Evolutionary conservation across 2,797 vertebrate genomes (phyloP).

Genomic region (Alca torda): DNA sequence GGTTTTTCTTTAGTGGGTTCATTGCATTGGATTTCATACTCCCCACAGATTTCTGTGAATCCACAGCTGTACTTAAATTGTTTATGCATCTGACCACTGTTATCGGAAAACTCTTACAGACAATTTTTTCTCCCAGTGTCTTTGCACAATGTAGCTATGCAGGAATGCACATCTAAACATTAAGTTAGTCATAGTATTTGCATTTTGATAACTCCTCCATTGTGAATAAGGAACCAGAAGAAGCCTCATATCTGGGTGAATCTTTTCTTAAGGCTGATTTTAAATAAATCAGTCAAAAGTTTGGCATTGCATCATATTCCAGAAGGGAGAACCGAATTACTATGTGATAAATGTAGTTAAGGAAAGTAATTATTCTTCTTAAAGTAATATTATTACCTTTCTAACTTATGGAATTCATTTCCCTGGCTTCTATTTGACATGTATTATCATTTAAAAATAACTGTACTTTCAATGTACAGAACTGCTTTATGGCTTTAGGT

Average conservation of each 20-base stretch:
- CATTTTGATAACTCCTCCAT: slow-evolving; percentile 74
- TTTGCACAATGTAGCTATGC: neutral
- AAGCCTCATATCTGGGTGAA: slow-evolving; percentile 35
- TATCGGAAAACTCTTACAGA: neutral
- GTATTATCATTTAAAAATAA: slow-evolving; percentile 47
- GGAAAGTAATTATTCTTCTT: slow-evolving; percentile 65
- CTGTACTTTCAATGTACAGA: slow-evolving; percentile 16
- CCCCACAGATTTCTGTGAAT: neutral
- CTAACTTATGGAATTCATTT: slow-evolving; percentile 53
- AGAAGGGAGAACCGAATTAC: slow-evolving; percentile 50
- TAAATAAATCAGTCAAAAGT: slow-evolving; percentile 45
- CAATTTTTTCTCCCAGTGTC: neutral
- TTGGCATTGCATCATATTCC: slow-evolving; percentile 24
- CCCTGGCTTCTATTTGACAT: slow-evolving; percentile 6
- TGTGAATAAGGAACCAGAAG: slow-evolving; percentile 58
- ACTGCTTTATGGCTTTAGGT: slow-evolving; percentile 12
- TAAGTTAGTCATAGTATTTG: slow-evolving; percentile 69
- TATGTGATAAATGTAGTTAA: slow-evolving; percentile 60
- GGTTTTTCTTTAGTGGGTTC: neutral
- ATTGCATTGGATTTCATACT: neutral
- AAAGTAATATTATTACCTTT: slow-evolving; percentile 51
- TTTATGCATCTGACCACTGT: neutral
- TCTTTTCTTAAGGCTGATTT: slow-evolving; percentile 46
- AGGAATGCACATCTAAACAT: slow-evolving; percentile 45
- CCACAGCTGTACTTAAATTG: neutral